Base-by-base conservation (phyloP, 1,140 invertebrate species). In the Thaumatotibia leucotreta region DNA sequence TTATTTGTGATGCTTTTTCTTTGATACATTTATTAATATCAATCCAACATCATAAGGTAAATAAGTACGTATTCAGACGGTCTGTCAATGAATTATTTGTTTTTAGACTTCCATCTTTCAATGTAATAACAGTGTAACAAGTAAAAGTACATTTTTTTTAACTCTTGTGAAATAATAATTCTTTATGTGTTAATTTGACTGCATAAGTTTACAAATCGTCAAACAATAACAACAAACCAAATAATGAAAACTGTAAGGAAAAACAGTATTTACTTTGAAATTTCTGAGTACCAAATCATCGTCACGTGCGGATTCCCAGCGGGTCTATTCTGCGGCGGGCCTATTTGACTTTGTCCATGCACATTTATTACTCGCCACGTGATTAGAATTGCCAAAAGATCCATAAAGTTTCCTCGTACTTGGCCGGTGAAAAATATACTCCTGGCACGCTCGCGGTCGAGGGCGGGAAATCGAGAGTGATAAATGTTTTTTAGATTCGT, bases 401-500 rank as follows among this genome's bases (percentile, higher is more conserved):
- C 52, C 52, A 58, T 58, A 58, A 45, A 39, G 58, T 64, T 67
- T 74, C 66, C 64, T 67, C 64, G 69, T 73, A 67, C 72, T 67
- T 63, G 50, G 63, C 63, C 65, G 72, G 73, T 78, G 73, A 74
- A 75, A 74, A 75, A 75, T 70, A 73, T 65, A 67, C 66, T 63
- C 58, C 22, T 29, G 68, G 65, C 70, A 74, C 68, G 70, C 65
- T 74, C 67, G 64, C 58, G 70, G 73, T 69, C 72, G 68, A 75
- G 72, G 70, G 67, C 72, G 79, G 78, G 83, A 84, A 83, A 86
- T 84, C 79, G 83, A 82, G 74, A 82, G 76, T 88, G 83, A 82
- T 83, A 82, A 85, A 84, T 84, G 83, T 80, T 84, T 85, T 88
- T 84, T 84, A 78, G 77, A 83, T 78, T 83, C 76, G 80, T 79